Evolutionary conservation across 2,888 invertebrate genomes (phyloP).

Genomic region (Agelastica alni): DNA sequence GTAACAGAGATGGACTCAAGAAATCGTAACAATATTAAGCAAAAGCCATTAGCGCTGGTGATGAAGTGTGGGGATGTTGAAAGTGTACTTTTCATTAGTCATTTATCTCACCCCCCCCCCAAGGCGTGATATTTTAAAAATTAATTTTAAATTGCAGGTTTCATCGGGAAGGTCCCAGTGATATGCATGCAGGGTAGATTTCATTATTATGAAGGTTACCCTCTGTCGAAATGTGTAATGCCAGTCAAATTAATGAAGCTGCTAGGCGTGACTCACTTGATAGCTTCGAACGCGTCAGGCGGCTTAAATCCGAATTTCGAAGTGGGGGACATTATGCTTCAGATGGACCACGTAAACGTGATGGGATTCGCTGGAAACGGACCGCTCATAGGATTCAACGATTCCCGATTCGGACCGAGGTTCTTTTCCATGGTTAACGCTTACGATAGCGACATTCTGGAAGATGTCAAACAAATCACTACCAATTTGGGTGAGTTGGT

Average conservation of each 20-base stretch:
- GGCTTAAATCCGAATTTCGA: conserved; percentile 82
- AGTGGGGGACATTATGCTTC: conserved; percentile 92
- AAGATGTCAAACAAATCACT: conserved; percentile 70
- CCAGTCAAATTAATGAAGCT: conserved; percentile 93
- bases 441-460: conserved; percentile 74
- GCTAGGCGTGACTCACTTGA: conserved; percentile 78
- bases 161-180: conserved; percentile 71
- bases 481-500: conserved; percentile 45
- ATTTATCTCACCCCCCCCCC: too few species aligned
- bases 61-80: too few species aligned
- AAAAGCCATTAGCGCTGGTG: too few species aligned
- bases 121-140: too few species aligned
- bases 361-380: conserved; percentile 90
- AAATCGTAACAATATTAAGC: too few species aligned
- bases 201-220: conserved; percentile 93
- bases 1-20: too few species aligned
- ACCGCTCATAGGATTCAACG: conserved; percentile 87
- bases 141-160: too few species aligned
- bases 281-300: conserved; percentile 91
- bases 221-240: conserved; percentile 84
- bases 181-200: conserved; percentile 94
- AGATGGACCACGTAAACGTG: conserved; percentile 93
- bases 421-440: conserved; percentile 88
- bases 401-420: conserved; percentile 84
- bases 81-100: too few species aligned